phyloP scores from a whole-genome alignment of 1,140 invertebrate genomes.

The Brachionus manjavacas region DNA sequence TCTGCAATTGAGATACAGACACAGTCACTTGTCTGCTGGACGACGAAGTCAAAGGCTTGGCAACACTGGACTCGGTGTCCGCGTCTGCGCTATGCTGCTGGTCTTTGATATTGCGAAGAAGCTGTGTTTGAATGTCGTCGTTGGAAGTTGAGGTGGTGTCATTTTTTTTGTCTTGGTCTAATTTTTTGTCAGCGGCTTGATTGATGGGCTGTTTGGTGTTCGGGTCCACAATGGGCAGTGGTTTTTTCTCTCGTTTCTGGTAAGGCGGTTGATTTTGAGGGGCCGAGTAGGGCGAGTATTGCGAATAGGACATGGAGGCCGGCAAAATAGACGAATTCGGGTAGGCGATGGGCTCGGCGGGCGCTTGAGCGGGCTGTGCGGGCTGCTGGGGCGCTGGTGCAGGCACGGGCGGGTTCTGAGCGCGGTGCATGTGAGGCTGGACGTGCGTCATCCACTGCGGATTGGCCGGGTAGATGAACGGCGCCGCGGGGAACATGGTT shows the following conservation, averaged over 20 bases:
- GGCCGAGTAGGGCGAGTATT: not conserved
- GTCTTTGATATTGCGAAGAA: not conserved
- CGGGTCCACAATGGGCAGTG: conserved; percentile 50
- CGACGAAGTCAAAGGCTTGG: too few relatives aligned
- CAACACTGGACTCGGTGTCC: not conserved
- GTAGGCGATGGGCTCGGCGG: not conserved
- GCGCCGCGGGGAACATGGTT: not conserved
- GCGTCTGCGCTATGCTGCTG: not conserved
- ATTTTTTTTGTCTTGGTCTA: not conserved
- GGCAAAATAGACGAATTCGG: not conserved
- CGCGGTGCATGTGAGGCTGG: not conserved
- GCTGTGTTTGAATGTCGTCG: not conserved
- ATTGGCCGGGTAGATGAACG: not conserved
- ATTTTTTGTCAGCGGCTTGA: not conserved
- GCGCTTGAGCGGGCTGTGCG: not conserved
- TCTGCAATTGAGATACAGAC: not conserved
- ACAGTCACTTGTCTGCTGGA: conserved; percentile 4
- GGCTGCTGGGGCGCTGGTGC: not conserved
- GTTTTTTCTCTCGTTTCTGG: conserved; percentile 46
- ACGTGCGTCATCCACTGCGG: not conserved
- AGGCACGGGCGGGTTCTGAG: not conserved
- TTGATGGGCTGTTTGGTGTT: not conserved
- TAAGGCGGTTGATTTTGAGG: not conserved
- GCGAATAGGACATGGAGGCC: not conserved
- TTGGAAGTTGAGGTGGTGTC: not conserved